phyloP scores from a whole-genome alignment of 2,888 invertebrate genomes.

The Drosophila anomalipes region DNA sequence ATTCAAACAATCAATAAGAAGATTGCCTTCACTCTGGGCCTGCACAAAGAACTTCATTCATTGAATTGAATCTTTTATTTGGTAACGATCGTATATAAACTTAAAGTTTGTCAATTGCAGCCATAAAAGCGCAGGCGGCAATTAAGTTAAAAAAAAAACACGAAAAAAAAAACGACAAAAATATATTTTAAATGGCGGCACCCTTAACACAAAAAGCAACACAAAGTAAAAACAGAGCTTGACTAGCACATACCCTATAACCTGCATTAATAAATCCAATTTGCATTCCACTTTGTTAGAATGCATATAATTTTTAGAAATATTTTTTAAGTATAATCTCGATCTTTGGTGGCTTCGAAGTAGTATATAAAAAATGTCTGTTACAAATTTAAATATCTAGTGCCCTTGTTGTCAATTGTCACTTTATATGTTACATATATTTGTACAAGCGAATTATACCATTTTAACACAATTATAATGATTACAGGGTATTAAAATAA shows the following conservation, averaged over 20 bases:
- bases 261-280: background rate
- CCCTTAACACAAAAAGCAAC: slow-evolving; percentile 39
- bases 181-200: slow-evolving; percentile 52
- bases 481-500: slow-evolving; percentile 13
- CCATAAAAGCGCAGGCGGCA: slow-evolving; percentile 42
- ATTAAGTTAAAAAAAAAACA: slow-evolving; percentile 34
- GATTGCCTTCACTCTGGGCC: slow-evolving; percentile 18
- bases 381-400: background rate
- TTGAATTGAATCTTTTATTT: slow-evolving; percentile 34
- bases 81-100: slow-evolving; percentile 45
- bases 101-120: slow-evolving; percentile 53
- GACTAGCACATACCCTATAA: background rate
- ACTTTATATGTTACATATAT: background rate
- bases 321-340: background rate
- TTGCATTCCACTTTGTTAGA: background rate
- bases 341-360: background rate
- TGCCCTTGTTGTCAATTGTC: background rate
- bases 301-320: background rate
- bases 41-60: slow-evolving; percentile 47
- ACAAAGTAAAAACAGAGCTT: background rate
- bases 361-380: background rate
- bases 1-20: slow-evolving; percentile 18
- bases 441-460: background rate
- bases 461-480: background rate
- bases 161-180: slow-evolving; percentile 29